Base-by-base conservation (phyloP, 2,888 invertebrate species). In the Cheilosia variabilis region DNA sequence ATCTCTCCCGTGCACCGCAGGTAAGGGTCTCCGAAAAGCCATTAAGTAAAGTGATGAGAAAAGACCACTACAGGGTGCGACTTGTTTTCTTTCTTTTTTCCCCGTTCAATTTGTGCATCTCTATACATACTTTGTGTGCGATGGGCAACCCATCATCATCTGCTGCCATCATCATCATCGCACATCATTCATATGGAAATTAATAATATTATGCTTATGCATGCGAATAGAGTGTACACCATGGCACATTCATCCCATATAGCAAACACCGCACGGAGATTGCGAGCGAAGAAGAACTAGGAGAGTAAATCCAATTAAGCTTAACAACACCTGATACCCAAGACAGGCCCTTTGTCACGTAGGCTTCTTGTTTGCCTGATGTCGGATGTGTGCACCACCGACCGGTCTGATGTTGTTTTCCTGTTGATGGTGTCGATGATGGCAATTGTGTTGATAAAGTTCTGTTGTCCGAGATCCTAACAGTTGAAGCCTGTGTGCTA, bases 261-360 rank as follows among this genome's bases (percentile, higher is more conserved):
- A 24, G 52, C 63, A 79, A 55, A 62, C 80, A 71, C 76, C 66
- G 71, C 37, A 37, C 37, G 34, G 41, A 78, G 60, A 57, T 60
- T 47, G 31, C 31, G 76, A 80, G 37, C 34, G 63, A 79, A 78
- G 73, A 63, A 71, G 66, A 76, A 81, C 65, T 71, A 57, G 66
- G 62, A 68, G 86, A 86, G 68, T 71, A 81, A 86, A 86, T 86
- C 81, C 86, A 86, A 86, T 86, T 86, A 86, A 77, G 86, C 81
- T 77, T 81, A 81, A 77, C 86, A 77, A 81, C 86, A 86, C 86
- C 86, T 86, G 86, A 86, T 86, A 86, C 81, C 80, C 81, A 81
- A 77, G 81, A 68, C 72, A 86, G 76, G 22, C 72, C 81, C 71
- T 77, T 81, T 86, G 76, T 86, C 86, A 86, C 81, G 86, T 81